These are phyloP conservation scores for Onychomys torridus DNA, from an alignment of 2,797 vertebrate species.

Conservation along the genomic window DNA sequence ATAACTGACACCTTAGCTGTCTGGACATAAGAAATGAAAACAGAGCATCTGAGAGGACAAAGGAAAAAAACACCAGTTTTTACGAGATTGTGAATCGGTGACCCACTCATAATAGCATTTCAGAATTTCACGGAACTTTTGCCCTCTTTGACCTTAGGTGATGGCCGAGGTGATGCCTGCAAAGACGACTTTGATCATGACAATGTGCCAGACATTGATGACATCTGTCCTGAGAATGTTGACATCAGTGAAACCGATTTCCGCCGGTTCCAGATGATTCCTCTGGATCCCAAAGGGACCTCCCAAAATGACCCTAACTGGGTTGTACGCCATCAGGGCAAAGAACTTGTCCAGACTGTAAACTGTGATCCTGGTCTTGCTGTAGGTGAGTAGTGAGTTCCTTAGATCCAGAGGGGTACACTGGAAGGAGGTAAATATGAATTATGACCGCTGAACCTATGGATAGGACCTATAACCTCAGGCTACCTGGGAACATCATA, in stretches of 20 bases:
- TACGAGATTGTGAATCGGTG: not conserved
- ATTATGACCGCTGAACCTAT: not conserved
- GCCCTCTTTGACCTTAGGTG: conserved; percentile 87
- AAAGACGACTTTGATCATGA: conserved; percentile 98
- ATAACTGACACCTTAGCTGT: not conserved
- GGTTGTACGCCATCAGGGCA: conserved; percentile 99
- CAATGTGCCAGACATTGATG: conserved; percentile 94
- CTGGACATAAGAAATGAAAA: not conserved
- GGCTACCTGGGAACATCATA: not conserved
- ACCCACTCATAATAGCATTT: not conserved
- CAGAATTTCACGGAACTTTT: conserved; percentile 46
- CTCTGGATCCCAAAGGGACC: conserved; percentile 97
- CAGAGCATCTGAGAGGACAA: not conserved
- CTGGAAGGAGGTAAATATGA: not conserved
- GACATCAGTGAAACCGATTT: conserved; percentile 99
- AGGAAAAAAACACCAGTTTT: not conserved
- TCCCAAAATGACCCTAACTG: conserved; percentile 99
- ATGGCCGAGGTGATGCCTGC: conserved; percentile 97
- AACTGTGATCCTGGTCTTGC: conserved; percentile 99
- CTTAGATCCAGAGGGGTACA: not conserved
- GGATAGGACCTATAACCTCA: not conserved
- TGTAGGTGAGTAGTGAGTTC: conserved; percentile 91
- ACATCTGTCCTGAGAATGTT: conserved; percentile 98
- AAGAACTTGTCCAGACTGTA: conserved; percentile 99
- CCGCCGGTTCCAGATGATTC: conserved; percentile 99